A percentile compares a stretch with the other conserved stretches of the same genome.
Conservation (phyloP, 2,888 invertebrate genomes). For the Arrhopalites spinosus region DNA sequence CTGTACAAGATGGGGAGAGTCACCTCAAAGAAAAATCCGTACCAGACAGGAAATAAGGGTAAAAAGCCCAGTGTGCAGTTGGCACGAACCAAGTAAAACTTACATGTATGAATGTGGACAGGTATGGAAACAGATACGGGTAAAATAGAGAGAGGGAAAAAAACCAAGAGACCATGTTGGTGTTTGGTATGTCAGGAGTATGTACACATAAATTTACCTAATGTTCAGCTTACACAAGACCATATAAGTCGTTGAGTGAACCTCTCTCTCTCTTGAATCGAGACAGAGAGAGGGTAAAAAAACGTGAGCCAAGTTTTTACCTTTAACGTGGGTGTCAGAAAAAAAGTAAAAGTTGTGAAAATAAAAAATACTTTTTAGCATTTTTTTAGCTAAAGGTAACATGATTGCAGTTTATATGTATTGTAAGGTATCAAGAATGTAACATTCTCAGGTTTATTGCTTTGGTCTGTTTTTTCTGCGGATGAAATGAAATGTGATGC, state of each 20-base stretch:
- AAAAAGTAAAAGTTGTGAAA: not conserved
- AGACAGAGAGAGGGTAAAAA: not conserved
- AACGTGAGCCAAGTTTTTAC: not conserved
- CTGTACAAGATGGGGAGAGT: not conserved
- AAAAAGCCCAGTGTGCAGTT: slow-evolving; percentile 26
- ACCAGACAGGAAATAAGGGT: slow-evolving; percentile 27
- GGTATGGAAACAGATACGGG: slow-evolving; percentile 5
- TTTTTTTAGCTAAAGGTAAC: too few species aligned
- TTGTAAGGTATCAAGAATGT: too few species aligned
- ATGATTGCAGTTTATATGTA: not conserved
- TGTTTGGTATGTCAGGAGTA: not conserved
- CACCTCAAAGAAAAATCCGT: not conserved
- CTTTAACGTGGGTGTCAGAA: not conserved
- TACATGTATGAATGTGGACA: slow-evolving; percentile 8
- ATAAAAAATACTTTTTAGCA: not conserved
- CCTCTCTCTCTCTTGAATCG: too few species aligned
- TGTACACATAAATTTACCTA: not conserved
- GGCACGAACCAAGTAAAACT: slow-evolving; percentile 21
- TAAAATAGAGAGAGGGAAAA: not conserved
- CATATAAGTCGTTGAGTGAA: too few species aligned
- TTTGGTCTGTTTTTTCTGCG: not conserved
- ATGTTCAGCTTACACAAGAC: not conserved
- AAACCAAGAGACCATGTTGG: not conserved
- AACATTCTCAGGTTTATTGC: not conserved
- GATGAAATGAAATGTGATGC: slow-evolving; percentile 22